Evolutionary conservation across 1,140 invertebrate species (phyloP).

Genomic region (Drosophila willistoni): DNA sequence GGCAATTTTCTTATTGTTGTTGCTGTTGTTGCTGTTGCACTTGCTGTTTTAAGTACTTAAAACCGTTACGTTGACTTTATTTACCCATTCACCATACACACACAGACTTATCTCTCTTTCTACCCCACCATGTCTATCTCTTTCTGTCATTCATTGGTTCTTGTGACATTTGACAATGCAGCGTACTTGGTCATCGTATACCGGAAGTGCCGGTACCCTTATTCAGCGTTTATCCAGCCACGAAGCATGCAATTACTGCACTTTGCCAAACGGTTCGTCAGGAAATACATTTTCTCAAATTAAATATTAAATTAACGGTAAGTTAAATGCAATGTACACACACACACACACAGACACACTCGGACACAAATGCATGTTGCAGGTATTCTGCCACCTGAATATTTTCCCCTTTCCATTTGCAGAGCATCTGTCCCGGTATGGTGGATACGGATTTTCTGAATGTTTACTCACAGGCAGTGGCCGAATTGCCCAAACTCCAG

Average conservation of each 20-base stretch:
- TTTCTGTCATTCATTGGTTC: conserved; percentile 3
- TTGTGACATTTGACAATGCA: conserved; percentile 57
- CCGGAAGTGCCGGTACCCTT: conserved; percentile 83
- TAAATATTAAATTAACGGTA: conserved; percentile 85
- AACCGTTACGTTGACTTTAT: conserved; percentile 76
- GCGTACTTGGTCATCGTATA: conserved; percentile 84
- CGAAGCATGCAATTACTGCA: conserved; percentile 85
- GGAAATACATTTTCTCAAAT: conserved; percentile 84
- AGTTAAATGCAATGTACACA: conserved; percentile 79
- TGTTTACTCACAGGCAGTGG: conserved; percentile 77
- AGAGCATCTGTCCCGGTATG: conserved; percentile 86
- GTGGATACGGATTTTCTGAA: conserved; percentile 85
- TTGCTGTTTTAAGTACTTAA: conserved; percentile 70
- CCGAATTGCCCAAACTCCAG: conserved; percentile 83
- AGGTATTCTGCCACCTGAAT: conserved; percentile 11
- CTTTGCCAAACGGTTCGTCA: conserved; percentile 85
- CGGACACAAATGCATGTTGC: not conserved
- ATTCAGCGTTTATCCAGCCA: conserved; percentile 85
- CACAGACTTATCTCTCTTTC: not conserved
- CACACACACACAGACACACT: conserved; percentile 39
- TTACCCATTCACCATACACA: conserved; percentile 43
- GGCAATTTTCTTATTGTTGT: conserved; percentile 16
- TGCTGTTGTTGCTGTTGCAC: conserved; percentile 37
- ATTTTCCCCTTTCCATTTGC: conserved; percentile 34
- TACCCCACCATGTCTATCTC: conserved; percentile 26